Evolutionary conservation across 2,888 invertebrate species (phyloP), one percentile per base, ranked within the genome.

Genomic region (Hemaris fuciformis): DNA sequence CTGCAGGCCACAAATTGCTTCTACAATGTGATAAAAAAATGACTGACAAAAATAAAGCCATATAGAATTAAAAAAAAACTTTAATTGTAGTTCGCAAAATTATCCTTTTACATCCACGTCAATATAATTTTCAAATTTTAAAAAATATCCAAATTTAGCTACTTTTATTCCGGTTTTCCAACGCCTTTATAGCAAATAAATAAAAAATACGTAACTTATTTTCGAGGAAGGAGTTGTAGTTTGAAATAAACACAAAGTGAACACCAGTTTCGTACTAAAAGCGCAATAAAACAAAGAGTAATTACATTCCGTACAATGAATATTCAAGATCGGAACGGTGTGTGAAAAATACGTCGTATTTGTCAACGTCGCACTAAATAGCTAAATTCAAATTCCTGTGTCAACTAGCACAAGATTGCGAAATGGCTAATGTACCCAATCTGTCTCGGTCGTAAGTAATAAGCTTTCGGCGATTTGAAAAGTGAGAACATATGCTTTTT

Each of bases 341-440:
- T 34, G 10, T 59, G 45, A 46, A 31, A 34, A 59, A 59, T 59
- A 25, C 27, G n/a, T 15, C 25, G 20, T 31, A 59, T 59, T 45
- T 25, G n/a, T 59, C 57, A 57, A 45, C 31, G 61, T 56, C 27
- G 23, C 23, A 27, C 53, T 56, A 56, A 56, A 41, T 53, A 46
- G 45, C 59, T 31, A 59, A 59, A 59, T 59, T 41, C 41, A 41
- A 62, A 64, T 62, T 61, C 61, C 48, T 27, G 43, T 34, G 61
- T 64, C 64, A 62, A 60, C 57, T 65, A 57, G 27, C 58, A 64
- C 66, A 64, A 67, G 65, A 62, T 62, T 66, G 60, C 66, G 65
- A 71, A 70, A 71, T 66, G 65, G 60, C 60, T 65, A 68, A 68
- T 62, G 60, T 70, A 67, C 74, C 69, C 31, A 67, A 74, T 74